A percentile compares a stretch with the other conserved stretches of the same genome.
Evolutionary conservation across 2,888 invertebrate species (phyloP).

Genomic region (Cheilosia vernalis): DNA sequence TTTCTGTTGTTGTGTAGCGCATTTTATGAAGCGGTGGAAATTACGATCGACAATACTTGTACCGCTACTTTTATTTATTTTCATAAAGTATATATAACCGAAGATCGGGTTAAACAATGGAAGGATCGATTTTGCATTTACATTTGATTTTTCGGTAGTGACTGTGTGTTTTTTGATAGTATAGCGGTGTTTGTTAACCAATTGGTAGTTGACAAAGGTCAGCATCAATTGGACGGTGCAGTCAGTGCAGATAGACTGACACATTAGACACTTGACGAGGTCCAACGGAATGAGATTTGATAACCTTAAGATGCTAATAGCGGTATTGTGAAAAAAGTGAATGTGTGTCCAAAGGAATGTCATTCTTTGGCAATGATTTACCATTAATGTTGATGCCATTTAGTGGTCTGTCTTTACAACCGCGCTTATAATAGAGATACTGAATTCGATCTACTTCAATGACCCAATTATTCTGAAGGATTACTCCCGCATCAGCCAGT

Average conservation of each 20-base stretch:
- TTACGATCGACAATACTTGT: slow-evolving; percentile 27
- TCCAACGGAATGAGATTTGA: slow-evolving; percentile 34
- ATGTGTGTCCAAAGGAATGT: slow-evolving; percentile 5
- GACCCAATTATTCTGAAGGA: slow-evolving; percentile 20
- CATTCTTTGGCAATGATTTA: no score
- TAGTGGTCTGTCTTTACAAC: neutral
- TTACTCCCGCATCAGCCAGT: slow-evolving; percentile 1
- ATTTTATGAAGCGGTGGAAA: slow-evolving; percentile 39
- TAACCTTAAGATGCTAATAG: slow-evolving; percentile 22
- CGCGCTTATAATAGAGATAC: neutral
- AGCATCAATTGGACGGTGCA: slow-evolving; percentile 52
- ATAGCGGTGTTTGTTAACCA: slow-evolving; percentile 54
- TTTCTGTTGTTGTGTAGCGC: slow-evolving; percentile 32
- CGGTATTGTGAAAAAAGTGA: slow-evolving; percentile 25
- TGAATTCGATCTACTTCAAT: neutral
- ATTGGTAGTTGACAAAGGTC: slow-evolving; percentile 67
- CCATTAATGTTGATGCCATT: neutral
- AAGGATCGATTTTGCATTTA: slow-evolving; percentile 29
- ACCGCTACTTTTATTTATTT: slow-evolving; percentile 16
- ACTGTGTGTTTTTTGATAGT: slow-evolving; percentile 10
- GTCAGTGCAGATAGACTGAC: slow-evolving; percentile 37
- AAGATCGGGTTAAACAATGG: slow-evolving; percentile 21
- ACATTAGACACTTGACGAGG: slow-evolving; percentile 32
- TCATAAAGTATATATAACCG: slow-evolving; percentile 21
- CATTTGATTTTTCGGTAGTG: slow-evolving; percentile 31